Base-by-base conservation (phyloP, 2,888 invertebrate genomes). In the Marasmarcha lunaedactyla region DNA sequence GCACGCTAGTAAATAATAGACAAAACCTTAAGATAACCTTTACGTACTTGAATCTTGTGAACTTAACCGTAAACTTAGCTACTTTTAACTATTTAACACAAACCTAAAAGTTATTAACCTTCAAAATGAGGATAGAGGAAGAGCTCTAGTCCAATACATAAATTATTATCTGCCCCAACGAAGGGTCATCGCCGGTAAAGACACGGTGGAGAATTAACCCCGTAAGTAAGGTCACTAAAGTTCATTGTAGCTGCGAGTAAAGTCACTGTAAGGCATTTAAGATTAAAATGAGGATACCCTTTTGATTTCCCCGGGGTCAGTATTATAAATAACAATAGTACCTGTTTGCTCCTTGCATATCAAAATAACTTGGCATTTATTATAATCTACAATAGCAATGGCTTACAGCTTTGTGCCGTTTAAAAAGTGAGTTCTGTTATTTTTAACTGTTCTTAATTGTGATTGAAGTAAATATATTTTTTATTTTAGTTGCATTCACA, bases 251-350 rank as follows among this genome's bases (percentile, higher is more conserved):
- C 38, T 44, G 41, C 30, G 42, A 40, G 43, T 41, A 39, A 48
- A 49, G 47, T 47, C 44, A 41, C 42, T 44, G 38, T 42, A 41
- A 40, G 37, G 26, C 38, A 49, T 47, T 49, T 43, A 49, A 44
- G 44, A 47, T 49, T 46, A 42, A 48, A 49, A 46, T 43, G 35
- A 42, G 42, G 39, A 42, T 37, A 42, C 42, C 40, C 42, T 48
- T 14, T 33, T 35, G 37, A 42, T 38, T 35, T 39, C 42, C 43
- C 40, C 39, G 10, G 42, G 41, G 36, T 14, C 35, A 20, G 39
- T 39, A 41, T 38, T 35, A 15, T 33, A 41, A 30, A 35, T 37
- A 35, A 11, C 38, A 33, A 30, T 20, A 33, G 20, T 20, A 37
- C 15, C 12, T 30, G 38, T 20, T 34, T 39, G 40, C 27, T 40